Conservation (phyloP, 2,797 vertebrate species). For the Potorous gilbertii region DNA sequence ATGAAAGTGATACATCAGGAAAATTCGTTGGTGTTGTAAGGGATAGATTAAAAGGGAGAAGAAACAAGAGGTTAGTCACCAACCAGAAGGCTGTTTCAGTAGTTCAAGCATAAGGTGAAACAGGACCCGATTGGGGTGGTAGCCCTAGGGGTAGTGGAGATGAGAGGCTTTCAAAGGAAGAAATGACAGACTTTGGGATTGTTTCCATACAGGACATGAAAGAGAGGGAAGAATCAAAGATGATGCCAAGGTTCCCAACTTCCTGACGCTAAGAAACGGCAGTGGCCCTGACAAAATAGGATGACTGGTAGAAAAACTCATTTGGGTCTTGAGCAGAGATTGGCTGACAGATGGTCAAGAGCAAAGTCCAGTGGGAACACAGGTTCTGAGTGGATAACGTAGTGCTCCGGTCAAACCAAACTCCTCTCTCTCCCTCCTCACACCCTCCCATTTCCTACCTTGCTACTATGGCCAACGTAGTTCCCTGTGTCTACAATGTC, state of each 20-base stretch:
- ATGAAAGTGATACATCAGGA: background rate
- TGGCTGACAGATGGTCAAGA: background rate
- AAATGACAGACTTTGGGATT: background rate
- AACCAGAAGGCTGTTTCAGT: background rate
- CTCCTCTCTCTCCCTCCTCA: background rate
- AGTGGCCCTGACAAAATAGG: background rate
- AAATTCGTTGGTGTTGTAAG: background rate
- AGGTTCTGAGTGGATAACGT: background rate
- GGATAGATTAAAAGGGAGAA: background rate
- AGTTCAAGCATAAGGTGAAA: background rate
- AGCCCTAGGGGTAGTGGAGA: rapidly evolving
- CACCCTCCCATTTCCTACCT: background rate
- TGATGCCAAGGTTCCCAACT: background rate
- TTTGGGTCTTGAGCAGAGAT: background rate
- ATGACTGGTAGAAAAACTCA: background rate
- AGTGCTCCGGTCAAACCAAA: background rate
- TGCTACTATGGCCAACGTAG: background rate
- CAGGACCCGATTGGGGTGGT: background rate
- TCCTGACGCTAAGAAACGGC: background rate
- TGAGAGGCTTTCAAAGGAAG: background rate
- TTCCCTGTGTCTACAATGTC: background rate
- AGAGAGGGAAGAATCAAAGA: background rate
- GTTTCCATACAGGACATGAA: background rate
- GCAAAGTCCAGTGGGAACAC: background rate
- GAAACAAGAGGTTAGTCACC: background rate